A percentile compares a stretch with the other conserved stretches of the same genome.
These are phyloP conservation scores for Sternotherus odoratus DNA, from an alignment of 2,797 vertebrate genomes.

Conservation along the genomic window DNA sequence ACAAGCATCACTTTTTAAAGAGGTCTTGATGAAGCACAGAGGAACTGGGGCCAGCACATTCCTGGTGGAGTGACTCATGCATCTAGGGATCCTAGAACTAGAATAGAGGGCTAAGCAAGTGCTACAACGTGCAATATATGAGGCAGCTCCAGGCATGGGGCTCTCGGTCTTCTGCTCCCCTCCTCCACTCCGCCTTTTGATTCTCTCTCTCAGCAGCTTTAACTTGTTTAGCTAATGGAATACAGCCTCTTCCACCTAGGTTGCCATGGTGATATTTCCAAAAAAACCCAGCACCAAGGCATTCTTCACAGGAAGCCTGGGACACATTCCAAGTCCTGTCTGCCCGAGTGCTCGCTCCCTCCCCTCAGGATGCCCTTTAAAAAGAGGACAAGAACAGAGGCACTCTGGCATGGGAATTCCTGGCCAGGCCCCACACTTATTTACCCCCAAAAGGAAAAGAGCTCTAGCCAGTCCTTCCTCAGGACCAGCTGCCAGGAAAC, in stretches of 20 bases:
- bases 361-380: not conserved
- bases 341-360: not conserved
- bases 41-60: not conserved
- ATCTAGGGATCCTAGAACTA: not conserved
- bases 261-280: constrained; percentile 41
- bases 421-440: not conserved
- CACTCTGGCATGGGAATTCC: no score
- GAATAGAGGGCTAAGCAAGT: not conserved
- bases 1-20: not conserved
- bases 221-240: constrained; percentile 50
- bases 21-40: not conserved
- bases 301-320: not conserved
- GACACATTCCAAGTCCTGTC: not conserved
- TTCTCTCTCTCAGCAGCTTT: constrained; percentile 16
- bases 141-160: not conserved
- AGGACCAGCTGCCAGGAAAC: not conserved
- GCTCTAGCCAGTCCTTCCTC: not conserved
- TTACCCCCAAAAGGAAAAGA: not conserved
- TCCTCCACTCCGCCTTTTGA: not conserved
- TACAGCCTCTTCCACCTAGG: constrained; percentile 16
- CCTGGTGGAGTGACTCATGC: not conserved
- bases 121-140: not conserved
- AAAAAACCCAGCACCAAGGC: not conserved
- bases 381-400: not conserved
- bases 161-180: not conserved